These are phyloP conservation scores for Heteromurus nitidus DNA, from an alignment of 2,888 invertebrate species.

Conservation along the genomic window DNA sequence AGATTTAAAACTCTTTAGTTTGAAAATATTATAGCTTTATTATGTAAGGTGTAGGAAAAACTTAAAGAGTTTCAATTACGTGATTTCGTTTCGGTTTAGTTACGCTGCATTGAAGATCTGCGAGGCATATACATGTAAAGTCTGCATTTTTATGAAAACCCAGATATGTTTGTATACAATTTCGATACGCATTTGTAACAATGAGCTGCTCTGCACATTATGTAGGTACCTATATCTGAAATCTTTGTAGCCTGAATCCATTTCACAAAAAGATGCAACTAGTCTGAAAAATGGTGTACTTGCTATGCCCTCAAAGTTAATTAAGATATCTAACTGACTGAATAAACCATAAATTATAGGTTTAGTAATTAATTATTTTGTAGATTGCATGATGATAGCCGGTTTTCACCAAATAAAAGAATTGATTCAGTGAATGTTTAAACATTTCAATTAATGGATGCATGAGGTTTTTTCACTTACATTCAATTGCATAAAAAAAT, in stretches of 20 bases:
- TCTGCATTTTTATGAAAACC: too few relatives aligned
- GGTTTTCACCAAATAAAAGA: conserved; percentile 32
- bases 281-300: background rate
- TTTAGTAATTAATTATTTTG: conserved; percentile 5
- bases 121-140: too few relatives aligned
- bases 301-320: conserved; percentile 1
- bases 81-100: too few relatives aligned
- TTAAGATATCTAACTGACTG: conserved; percentile 31
- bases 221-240: background rate
- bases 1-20: too few relatives aligned
- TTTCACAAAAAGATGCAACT: background rate
- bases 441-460: conserved; percentile 23
- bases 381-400: conserved; percentile 38
- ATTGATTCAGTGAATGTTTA: conserved; percentile 1
- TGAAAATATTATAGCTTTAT: too few relatives aligned
- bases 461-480: conserved; percentile 30
- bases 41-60: too few relatives aligned
- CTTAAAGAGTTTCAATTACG: too few relatives aligned
- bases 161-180: background rate
- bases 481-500: conserved; percentile 6
- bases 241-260: background rate
- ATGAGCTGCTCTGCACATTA: background rate
- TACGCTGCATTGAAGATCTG: conserved; percentile 4
- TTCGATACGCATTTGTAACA: background rate
- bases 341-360: background rate